These are phyloP conservation scores for Hyposmocoma kahamanoa DNA, from an alignment of 1,140 invertebrate genomes.

Conservation along the genomic window DNA sequence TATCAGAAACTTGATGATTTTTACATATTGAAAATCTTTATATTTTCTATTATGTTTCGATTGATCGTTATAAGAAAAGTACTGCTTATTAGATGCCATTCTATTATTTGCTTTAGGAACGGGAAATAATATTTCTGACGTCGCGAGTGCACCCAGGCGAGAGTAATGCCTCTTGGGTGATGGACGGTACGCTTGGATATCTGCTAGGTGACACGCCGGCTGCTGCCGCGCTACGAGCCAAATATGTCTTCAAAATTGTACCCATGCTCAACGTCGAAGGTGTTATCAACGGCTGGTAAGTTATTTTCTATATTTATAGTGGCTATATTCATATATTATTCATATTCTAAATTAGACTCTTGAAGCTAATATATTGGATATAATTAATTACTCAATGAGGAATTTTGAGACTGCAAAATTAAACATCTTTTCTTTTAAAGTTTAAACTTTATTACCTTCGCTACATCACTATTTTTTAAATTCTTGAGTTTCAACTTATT, in stretches of 20 bases:
- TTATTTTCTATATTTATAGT: conserved; percentile 20
- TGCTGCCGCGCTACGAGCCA: conserved; percentile 77
- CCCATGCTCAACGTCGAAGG: conserved; percentile 93
- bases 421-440: conserved; percentile 31
- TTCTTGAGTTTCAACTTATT: conserved; percentile 64
- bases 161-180: conserved; percentile 91
- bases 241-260: conserved; percentile 90
- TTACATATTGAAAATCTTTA: too few species aligned
- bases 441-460: conserved; percentile 65
- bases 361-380: too few species aligned
- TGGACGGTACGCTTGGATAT: conserved; percentile 86
- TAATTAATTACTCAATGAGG: too few species aligned
- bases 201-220: conserved; percentile 76
- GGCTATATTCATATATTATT: background rate
- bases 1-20: too few species aligned
- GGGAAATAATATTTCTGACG: conserved; percentile 84
- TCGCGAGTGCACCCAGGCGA: conserved; percentile 92
- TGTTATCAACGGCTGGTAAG: conserved; percentile 91
- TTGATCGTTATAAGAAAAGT: too few species aligned
- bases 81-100: conserved; percentile 1
- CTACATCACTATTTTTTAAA: conserved; percentile 67
- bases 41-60: too few species aligned
- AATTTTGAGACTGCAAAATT: conserved; percentile 20
- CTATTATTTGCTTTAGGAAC: conserved; percentile 65
- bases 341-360: too few species aligned